phyloP scores from a whole-genome alignment of 2,113 vertebrate genomes.

The Thunnus thynnus region DNA sequence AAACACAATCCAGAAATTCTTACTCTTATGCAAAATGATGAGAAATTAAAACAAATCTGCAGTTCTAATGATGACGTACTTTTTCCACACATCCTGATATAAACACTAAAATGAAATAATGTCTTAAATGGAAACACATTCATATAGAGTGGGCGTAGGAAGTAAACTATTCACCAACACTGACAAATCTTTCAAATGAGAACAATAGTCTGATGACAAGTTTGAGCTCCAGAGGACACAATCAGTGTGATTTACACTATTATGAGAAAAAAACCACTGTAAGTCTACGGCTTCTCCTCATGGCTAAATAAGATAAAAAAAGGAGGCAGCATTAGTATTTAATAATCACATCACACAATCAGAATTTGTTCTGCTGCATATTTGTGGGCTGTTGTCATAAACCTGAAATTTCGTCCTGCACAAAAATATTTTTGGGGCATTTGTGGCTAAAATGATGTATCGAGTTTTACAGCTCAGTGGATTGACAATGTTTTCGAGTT shows the following conservation, averaged over 20 bases:
- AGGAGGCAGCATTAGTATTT: constrained; percentile 16
- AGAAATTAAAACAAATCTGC: too few species aligned
- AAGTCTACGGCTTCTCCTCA: constrained; percentile 4
- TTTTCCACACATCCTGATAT: not conserved
- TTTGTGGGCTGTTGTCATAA: too few species aligned
- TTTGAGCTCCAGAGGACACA: not conserved
- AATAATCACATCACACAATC: constrained; percentile 13
- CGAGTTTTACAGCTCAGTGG: not conserved
- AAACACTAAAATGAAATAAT: not conserved
- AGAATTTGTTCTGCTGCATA: constrained; percentile 1
- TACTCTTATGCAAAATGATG: not conserved
- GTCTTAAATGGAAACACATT: not conserved
- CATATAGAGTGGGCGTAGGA: too few species aligned
- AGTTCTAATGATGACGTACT: not conserved
- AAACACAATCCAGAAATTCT: not conserved
- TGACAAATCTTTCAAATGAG: too few species aligned
- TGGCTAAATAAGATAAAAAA: not conserved
- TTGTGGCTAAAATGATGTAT: not conserved
- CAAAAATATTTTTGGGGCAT: too few species aligned
- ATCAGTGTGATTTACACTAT: not conserved
- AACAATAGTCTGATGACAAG: not conserved
- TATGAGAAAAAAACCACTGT: not conserved
- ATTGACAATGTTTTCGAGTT: not conserved
- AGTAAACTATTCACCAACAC: too few species aligned
- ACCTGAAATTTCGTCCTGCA: too few species aligned